phyloP scores from a whole-genome alignment of 2,888 invertebrate species.

The Deilephila porcellus region DNA sequence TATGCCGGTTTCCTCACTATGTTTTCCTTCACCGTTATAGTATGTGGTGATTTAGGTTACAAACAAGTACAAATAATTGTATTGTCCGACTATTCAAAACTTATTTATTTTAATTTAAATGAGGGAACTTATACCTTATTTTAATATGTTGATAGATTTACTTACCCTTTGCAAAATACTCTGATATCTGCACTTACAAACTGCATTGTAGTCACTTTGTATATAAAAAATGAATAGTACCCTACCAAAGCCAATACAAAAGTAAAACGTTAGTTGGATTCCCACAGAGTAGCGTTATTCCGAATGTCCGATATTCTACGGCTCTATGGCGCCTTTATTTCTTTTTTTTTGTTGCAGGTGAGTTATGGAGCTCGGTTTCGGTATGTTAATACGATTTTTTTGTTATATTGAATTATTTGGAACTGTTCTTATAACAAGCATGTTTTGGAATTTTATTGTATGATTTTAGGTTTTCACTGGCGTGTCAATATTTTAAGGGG shows the following conservation, averaged over 20 bases:
- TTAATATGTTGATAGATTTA: too few species aligned
- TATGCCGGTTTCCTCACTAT: too few species aligned
- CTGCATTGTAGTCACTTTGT: too few species aligned
- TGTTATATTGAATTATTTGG: conserved; percentile 21
- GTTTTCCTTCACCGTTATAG: too few species aligned
- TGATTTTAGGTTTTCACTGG: background rate
- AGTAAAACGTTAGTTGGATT: background rate
- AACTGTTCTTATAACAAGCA: background rate
- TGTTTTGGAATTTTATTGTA: background rate
- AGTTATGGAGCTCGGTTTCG: conserved; percentile 41
- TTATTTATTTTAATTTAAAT: too few species aligned
- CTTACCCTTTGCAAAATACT: too few species aligned
- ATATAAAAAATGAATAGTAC: background rate
- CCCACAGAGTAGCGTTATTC: conserved; percentile 11
- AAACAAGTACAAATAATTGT: too few species aligned
- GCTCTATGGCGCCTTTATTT: conserved; percentile 42
- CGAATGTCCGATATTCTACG: conserved; percentile 30
- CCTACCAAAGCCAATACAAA: background rate
- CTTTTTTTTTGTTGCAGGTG: conserved; percentile 61
- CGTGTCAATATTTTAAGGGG: background rate
- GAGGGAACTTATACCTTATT: too few species aligned
- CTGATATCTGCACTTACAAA: too few species aligned
- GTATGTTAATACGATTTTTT: conserved; percentile 28
- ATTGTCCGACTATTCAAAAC: too few species aligned
- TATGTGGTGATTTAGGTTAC: too few species aligned